Evolutionary conservation across 2,888 invertebrate genomes (phyloP).

Genomic region (Cheiracanthium punctorium): DNA sequence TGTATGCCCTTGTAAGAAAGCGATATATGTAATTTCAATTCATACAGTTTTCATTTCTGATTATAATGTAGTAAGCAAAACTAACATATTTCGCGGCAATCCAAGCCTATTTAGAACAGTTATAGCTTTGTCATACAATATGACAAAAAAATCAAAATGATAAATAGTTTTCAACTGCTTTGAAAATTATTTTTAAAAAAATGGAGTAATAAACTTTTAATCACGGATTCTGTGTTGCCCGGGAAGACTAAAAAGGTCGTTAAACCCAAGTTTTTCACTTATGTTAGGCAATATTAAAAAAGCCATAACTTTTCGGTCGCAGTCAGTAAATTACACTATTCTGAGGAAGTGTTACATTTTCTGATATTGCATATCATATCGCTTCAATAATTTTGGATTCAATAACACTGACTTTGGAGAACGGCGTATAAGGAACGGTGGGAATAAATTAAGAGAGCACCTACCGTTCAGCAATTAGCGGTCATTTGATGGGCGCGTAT

Average conservation of each 20-base stretch:
- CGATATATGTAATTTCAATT: no score
- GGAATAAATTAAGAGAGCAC: slow-evolving; percentile 51
- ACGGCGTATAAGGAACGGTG: slow-evolving; percentile 44
- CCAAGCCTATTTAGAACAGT: no score
- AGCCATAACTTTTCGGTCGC: neutral
- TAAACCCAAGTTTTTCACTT: neutral
- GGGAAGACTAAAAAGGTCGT: neutral
- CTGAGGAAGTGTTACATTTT: neutral
- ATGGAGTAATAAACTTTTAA: no score
- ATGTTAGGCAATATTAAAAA: neutral
- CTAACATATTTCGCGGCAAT: no score
- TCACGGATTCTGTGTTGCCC: neutral
- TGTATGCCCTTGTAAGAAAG: no score
- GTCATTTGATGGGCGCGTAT: slow-evolving; percentile 40
- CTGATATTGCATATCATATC: neutral
- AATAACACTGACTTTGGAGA: slow-evolving; percentile 35
- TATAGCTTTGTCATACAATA: no score
- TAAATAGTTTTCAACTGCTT: no score
- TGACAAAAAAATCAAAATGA: no score
- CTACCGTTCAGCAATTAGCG: slow-evolving; percentile 58
- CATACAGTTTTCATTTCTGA: no score
- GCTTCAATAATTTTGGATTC: slow-evolving; percentile 6
- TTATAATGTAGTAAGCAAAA: no score
- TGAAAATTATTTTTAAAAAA: no score
- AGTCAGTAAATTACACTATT: neutral